Base-by-base conservation (phyloP, 2,888 invertebrate species). In the Noctuana brunneofusca region DNA sequence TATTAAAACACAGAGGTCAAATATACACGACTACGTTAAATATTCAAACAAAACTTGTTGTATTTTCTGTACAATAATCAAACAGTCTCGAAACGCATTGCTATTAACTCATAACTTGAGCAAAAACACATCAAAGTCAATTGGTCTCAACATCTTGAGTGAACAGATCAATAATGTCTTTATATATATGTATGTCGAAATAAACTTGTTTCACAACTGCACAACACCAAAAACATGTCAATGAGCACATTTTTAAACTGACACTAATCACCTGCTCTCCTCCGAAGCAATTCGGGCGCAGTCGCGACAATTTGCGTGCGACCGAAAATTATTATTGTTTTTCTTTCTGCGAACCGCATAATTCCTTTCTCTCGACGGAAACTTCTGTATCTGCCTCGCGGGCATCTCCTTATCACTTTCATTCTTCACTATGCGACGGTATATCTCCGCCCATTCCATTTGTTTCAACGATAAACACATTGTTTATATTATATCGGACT, bases 281-380 rank as follows among this genome's bases (percentile, higher is more conserved):
- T 80, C 76, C 64, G 83, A 77, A n/a, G 87, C 84, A 1, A 83
- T 80, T 67, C 81, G 79, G 14, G 86, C 88, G 65, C 88, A 91
- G 64, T 82, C 84, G 67, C 82, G 80, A 64, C 90, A 90, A 70
- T 88, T 87, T 4, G 78, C 85, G 66, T 87, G 86, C 1, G 89
- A 83, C 35, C 83, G 74, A 66, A 82, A 75, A 64, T 79, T 79
- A 67, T 87, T 86, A 69, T 89, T 89, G 65, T 88, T 91, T 68
- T 89, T 92, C 67, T 92, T 92, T 69, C 95, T 92, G 58, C 94
- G 86, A 48, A 95, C 93, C 41, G 95, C 95, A 74, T 93, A 93
- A 79, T 95, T 94, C 68, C 95, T 92, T 75, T 95, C 95, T 48
- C 95, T 90, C 0, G 94, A 94, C 0, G 94, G 95, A 78, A 95